Conservation (phyloP, 2,113 vertebrate genomes). For the Alectura lathami region DNA sequence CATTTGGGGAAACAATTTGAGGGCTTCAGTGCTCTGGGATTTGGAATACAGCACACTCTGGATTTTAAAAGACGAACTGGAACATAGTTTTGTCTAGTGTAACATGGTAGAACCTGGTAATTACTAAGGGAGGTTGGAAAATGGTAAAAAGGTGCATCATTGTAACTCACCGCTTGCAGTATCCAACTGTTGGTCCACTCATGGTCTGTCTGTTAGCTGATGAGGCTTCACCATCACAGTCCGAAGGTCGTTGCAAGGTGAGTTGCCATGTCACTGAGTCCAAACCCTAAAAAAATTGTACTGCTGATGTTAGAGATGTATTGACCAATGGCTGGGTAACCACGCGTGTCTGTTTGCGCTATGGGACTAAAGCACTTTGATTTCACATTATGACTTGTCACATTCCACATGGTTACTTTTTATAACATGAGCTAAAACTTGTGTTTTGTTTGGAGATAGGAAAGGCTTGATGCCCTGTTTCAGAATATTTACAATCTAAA, state of each 20-base stretch:
- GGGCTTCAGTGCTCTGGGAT: neutral
- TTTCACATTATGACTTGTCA: constrained; percentile 55
- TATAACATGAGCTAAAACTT: constrained; percentile 45
- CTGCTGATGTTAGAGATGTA: neutral
- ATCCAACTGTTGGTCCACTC: neutral
- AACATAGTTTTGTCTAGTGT: neutral
- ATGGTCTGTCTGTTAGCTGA: neutral
- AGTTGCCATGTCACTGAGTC: neutral
- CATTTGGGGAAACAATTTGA: neutral
- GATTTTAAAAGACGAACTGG: neutral
- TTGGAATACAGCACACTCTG: neutral
- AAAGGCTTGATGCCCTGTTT: neutral
- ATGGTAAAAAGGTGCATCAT: neutral
- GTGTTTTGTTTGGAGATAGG: neutral
- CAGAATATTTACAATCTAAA: constrained; percentile 7
- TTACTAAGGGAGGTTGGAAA: neutral
- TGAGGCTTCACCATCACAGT: neutral
- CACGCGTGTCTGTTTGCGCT: neutral
- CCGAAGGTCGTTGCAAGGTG: neutral
- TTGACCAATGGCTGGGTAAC: neutral
- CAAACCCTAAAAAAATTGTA: neutral
- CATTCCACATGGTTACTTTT: constrained; percentile 54
- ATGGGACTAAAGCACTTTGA: constrained; percentile 50
- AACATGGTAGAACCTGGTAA: neutral
- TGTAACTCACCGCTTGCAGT: neutral